A percentile compares a stretch with the other conserved stretches of the same genome.
These are phyloP conservation scores for Lycaon pictus DNA, from an alignment of 2,113 vertebrate species.

Conservation along the genomic window DNA sequence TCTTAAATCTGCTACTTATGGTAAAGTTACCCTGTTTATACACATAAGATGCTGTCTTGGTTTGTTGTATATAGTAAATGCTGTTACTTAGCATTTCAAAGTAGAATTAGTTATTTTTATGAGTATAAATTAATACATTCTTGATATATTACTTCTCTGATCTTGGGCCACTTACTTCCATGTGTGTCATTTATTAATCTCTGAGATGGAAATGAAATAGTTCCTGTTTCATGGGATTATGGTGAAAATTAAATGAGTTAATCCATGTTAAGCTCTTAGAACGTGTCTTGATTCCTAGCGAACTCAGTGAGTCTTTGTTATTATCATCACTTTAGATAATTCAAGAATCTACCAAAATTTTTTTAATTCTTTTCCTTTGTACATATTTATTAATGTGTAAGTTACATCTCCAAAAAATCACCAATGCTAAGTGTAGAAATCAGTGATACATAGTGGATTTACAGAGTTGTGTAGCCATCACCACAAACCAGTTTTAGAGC, in stretches of 20 bases:
- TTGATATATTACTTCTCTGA: not conserved
- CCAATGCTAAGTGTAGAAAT: not conserved
- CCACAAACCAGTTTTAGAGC: not conserved
- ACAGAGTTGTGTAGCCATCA: not conserved
- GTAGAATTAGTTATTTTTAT: not conserved
- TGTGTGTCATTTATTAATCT: not conserved
- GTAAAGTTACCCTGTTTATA: not conserved
- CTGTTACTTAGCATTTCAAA: not conserved
- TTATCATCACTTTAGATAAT: not conserved
- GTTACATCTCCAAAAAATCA: not conserved
- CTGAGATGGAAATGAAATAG: not conserved
- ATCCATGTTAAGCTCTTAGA: not conserved
- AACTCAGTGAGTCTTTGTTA: not conserved
- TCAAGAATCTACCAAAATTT: not conserved
- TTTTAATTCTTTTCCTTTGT: not conserved
- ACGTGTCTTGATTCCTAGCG: not conserved
- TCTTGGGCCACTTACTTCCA: not conserved
- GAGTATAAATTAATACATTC: not conserved
- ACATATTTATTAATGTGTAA: not conserved
- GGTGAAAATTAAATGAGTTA: constrained; percentile 15
- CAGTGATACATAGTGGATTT: not conserved
- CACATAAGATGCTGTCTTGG: not conserved
- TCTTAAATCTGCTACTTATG: not conserved
- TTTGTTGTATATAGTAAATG: not conserved
- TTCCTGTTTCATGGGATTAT: not conserved